Evolutionary conservation across 2,888 invertebrate species (phyloP).

Genomic region (Leptinotarsa rubiginosa): DNA sequence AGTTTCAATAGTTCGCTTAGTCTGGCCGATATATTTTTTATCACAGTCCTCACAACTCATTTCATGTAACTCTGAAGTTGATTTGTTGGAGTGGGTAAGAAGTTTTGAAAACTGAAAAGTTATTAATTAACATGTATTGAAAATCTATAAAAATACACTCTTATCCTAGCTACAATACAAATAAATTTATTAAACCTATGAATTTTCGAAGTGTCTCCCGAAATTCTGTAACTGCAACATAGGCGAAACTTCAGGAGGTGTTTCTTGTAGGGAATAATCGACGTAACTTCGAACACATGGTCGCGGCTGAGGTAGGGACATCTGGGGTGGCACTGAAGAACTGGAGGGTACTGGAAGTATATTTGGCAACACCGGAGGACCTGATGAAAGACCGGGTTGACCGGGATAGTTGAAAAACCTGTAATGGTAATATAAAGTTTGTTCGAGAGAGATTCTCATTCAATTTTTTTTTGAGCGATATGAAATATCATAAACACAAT

Average conservation of each 20-base stretch:
- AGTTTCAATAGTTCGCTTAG: too few relatives aligned
- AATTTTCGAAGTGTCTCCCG: slow-evolving; percentile 64
- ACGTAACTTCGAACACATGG: slow-evolving; percentile 57
- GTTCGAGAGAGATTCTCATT: too few relatives aligned
- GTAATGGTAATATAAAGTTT: slow-evolving; percentile 20
- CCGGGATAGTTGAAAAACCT: slow-evolving; percentile 72
- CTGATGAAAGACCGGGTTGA: slow-evolving; percentile 63
- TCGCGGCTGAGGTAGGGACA: slow-evolving; percentile 45
- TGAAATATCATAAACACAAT: too few relatives aligned
- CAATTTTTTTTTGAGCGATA: too few relatives aligned
- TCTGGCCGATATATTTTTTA: too few relatives aligned
- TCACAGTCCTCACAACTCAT: too few relatives aligned
- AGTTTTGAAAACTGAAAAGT: not conserved
- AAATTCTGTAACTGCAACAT: slow-evolving; percentile 66
- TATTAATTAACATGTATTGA: not conserved
- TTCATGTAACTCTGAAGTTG: too few relatives aligned
- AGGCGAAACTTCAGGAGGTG: slow-evolving; percentile 57
- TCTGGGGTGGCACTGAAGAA: slow-evolving; percentile 50
- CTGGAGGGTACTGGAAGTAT: slow-evolving; percentile 63
- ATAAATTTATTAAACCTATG: slow-evolving; percentile 48
- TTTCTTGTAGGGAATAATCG: slow-evolving; percentile 55
- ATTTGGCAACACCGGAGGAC: slow-evolving; percentile 64
- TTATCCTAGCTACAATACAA: not conserved
- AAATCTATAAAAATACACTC: slow-evolving; percentile 23
- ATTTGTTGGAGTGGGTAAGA: too few relatives aligned